These are phyloP conservation scores for Bombus confusus DNA, from an alignment of 1,140 invertebrate genomes.

Conservation along the genomic window DNA sequence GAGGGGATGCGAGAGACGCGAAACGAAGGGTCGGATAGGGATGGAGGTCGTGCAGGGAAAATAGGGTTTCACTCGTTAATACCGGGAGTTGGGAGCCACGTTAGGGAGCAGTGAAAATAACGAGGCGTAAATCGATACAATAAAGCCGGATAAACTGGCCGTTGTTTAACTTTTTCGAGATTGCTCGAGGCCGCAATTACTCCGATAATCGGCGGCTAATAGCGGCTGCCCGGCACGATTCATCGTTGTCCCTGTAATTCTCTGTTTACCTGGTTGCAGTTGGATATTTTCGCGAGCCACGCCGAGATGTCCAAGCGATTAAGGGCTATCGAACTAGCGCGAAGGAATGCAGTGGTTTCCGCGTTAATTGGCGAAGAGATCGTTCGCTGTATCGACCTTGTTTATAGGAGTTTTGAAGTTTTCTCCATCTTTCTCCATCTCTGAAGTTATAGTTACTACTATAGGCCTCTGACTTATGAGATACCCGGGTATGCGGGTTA, in stretches of 20 bases:
- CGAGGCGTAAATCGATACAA: conserved; percentile 63
- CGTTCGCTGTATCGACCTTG: not conserved
- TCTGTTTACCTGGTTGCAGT: not conserved
- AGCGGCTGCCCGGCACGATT: conserved; percentile 5
- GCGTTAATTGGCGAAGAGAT: not conserved
- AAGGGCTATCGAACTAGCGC: not conserved
- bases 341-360: not conserved
- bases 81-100: conserved; percentile 30
- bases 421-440: not conserved
- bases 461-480: no score
- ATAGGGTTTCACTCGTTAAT: conserved; percentile 52
- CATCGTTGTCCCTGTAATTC: conserved; percentile 33
- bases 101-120: conserved; percentile 55
- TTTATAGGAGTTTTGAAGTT: not conserved
- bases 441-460: no score
- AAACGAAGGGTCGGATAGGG: not conserved
- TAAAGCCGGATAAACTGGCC: conserved; percentile 37
- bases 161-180: conserved; percentile 59
- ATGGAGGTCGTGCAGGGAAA: not conserved
- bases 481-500: no score
- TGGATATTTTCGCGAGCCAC: not conserved
- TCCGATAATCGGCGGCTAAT: conserved; percentile 39
- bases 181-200: conserved; percentile 55
- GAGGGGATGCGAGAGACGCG: not conserved
- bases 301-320: conserved; percentile 5